phyloP scores from a whole-genome alignment of 30 jellyfish, hydroid and myxozoan species.

The Morbakka virulenta region DNA sequence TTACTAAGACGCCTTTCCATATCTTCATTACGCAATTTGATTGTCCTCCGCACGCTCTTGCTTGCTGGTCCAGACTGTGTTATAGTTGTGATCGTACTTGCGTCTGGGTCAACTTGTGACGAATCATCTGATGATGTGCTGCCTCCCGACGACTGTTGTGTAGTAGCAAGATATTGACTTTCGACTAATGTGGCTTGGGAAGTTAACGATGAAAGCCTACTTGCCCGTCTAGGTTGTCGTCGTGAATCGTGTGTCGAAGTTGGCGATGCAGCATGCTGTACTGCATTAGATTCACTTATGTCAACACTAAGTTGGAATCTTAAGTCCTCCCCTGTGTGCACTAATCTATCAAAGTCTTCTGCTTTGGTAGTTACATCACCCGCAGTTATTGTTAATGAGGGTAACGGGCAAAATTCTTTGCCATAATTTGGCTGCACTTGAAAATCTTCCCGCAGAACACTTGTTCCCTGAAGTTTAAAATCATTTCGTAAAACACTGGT shows the following conservation, averaged over 20 bases:
- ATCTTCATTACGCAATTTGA: neutral
- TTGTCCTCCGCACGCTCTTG: neutral
- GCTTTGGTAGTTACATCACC: neutral
- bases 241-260: constrained; percentile 42
- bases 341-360: neutral
- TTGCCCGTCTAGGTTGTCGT: constrained; percentile 42
- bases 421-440: neutral
- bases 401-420: neutral
- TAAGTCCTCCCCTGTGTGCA: neutral
- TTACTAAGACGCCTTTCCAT: no score
- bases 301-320: constrained; percentile 51
- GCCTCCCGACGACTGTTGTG: neutral
- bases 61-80: neutral
- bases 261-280: constrained; percentile 2
- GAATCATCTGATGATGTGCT: neutral
- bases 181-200: constrained; percentile 96
- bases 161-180: constrained; percentile 21
- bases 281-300: constrained; percentile 22
- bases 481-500: constrained; percentile 78
- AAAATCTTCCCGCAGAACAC: constrained; percentile 34
- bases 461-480: constrained; percentile 10
- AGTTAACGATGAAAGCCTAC: constrained; percentile 68
- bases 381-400: neutral
- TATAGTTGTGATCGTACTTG: neutral
- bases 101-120: neutral